Evolutionary conservation across 92 coral and sea anemone species (phyloP).

Genomic region (Epizoanthus scotinus): DNA sequence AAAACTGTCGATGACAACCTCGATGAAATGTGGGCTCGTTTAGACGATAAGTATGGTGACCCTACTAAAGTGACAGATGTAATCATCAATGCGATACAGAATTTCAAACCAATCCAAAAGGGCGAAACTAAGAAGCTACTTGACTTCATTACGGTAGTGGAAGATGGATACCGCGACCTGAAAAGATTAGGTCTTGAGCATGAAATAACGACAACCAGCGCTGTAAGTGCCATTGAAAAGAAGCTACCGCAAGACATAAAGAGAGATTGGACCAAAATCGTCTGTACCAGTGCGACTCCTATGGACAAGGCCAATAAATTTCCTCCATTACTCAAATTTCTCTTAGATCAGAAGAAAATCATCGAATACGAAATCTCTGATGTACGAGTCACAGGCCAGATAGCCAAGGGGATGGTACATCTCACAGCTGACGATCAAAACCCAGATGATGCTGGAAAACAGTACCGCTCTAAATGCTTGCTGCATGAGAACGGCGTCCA

Average conservation of each 20-base stretch:
- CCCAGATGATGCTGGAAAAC: no score
- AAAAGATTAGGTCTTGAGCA: conserved; percentile 14
- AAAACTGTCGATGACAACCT: conserved; percentile 57
- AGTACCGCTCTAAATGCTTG: conserved; percentile 48
- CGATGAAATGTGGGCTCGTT: conserved; percentile 46
- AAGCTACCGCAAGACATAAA: conserved; percentile 41
- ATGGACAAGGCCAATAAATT: conserved; percentile 54
- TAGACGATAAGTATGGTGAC: conserved; percentile 18
- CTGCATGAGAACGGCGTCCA: conserved; percentile 49
- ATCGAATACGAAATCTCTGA: conserved; percentile 53
- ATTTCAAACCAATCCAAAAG: conserved; percentile 8
- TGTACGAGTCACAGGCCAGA: conserved; percentile 8
- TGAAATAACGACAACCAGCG: conserved; percentile 29
- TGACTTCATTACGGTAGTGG: conserved; percentile 11
- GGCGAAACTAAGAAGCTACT: conserved; percentile 9
- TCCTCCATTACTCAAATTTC: conserved; percentile 53
- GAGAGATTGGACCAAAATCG: conserved; percentile 57
- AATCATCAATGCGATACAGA: conserved; percentile 19
- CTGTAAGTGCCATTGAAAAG: conserved; percentile 22
- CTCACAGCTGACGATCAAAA: conserved; percentile 3
- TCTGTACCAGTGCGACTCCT: conserved; percentile 44
- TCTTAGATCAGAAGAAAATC: conserved; percentile 40
- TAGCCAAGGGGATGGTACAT: background rate
- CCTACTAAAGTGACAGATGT: conserved; percentile 16
- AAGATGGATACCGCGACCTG: conserved; percentile 28